Percentiles rank a stretch among this genome's conserved stretches.
phyloP scores from a whole-genome alignment of 1,140 invertebrate species.

The Plectus sambesii region DNA sequence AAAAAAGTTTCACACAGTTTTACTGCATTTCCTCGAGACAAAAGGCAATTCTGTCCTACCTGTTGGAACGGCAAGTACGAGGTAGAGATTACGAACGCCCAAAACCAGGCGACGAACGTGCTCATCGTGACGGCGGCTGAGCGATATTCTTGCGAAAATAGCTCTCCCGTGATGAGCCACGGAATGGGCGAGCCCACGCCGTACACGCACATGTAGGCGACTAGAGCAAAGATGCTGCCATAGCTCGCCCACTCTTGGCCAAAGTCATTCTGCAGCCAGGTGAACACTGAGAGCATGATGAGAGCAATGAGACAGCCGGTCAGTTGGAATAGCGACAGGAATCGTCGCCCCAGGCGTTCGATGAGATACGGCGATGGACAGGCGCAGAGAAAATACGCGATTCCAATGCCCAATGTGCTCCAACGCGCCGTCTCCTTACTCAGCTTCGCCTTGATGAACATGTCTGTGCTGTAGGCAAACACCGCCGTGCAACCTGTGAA shows the following conservation, averaged over 20 bases:
- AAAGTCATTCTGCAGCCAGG: conserved; percentile 32
- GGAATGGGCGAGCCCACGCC: conserved; percentile 40
- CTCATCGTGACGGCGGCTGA: conserved; percentile 34
- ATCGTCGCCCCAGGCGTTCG: conserved; percentile 32
- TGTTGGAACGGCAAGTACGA: conserved; percentile 42
- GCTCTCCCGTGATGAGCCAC: conserved; percentile 41
- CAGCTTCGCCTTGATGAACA: conserved; percentile 41
- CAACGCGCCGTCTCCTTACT: conserved; percentile 31
- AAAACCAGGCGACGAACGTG: conserved; percentile 41
- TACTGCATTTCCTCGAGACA: too few species aligned
- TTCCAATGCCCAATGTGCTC: conserved; percentile 40
- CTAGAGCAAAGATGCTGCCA: conserved; percentile 30
- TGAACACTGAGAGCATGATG: conserved; percentile 31
- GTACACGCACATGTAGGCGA: conserved; percentile 40
- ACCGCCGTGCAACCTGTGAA: conserved; percentile 43
- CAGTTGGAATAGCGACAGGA: conserved; percentile 37
- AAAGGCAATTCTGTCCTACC: too few species aligned
- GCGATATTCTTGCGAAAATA: conserved; percentile 32
- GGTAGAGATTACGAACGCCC: conserved; percentile 39
- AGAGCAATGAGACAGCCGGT: conserved; percentile 31
- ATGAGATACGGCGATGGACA: conserved; percentile 39
- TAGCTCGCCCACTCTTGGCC: conserved; percentile 32
- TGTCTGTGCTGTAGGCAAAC: conserved; percentile 41
- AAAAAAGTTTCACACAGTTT: too few species aligned
- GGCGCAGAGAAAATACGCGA: conserved; percentile 41